Base-by-base conservation (phyloP, 2,888 invertebrate genomes). In the Ferrisia virgata region DNA sequence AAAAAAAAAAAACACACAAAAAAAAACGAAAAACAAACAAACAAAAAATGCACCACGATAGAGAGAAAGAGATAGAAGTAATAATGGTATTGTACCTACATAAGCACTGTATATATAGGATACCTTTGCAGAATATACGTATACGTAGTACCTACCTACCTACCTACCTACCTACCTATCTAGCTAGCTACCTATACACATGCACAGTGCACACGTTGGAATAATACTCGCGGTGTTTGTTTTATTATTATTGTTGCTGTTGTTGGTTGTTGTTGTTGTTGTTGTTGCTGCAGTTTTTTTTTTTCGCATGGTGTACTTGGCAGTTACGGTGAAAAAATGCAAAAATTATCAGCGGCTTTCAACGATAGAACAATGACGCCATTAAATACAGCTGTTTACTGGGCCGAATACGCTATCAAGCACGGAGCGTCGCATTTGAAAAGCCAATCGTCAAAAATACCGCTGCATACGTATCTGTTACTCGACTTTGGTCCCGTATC, bases 311-410 rank as follows among this genome's bases (percentile, higher is more conserved):
- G 72, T 72, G 72, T 72, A 72, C n/a, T 72, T 72, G 31, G 72
- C 72, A 72, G 72, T 72, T 72, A 72, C 72, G 72, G 33, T 5
- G 72, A 33, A 72, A 72, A 72, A 72, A 72, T 72, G 72, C 72
- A 72, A 72, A 72, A 72, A 72, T 72, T 72, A 72, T 72, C 72
- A 72, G 33, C 33, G n/a, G 72, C 72, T 72, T 72, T 72, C 72
- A 72, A 72, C 33, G 72, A 72, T 33, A 72, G 72, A 72, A 72
- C 72, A 72, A 72, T 72, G 72, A 72, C 72, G 72, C 72, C 72
- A 72, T 72, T 72, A 72, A 72, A 72, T 72, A 36, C 72, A 72
- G 72, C 72, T 72, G 72, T 72, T 72, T 72, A 72, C 72, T 72
- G 72, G 72, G 72, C 72, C 31, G 72, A 72, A 72, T 72, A 72